These are phyloP conservation scores for Aphaenogaster rudis DNA, from an alignment of 1,140 invertebrate species.

Conservation along the genomic window DNA sequence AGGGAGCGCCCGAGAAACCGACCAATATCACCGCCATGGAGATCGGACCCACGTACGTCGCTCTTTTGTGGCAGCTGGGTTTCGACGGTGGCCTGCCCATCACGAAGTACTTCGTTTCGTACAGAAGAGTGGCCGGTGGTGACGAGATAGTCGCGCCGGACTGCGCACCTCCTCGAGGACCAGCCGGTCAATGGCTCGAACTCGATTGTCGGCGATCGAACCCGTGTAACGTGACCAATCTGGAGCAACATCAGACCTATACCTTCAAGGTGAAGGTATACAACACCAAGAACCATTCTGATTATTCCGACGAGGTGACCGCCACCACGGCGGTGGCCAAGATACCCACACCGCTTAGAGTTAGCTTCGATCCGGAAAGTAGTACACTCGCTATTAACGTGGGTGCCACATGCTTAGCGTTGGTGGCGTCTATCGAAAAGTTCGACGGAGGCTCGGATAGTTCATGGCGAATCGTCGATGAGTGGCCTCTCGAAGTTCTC, in stretches of 20 bases:
- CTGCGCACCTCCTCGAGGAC: conserved; percentile 89
- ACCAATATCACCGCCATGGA: conserved; percentile 90
- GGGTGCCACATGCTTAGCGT: conserved; percentile 91
- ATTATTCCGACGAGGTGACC: conserved; percentile 93
- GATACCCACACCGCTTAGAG: conserved; percentile 93
- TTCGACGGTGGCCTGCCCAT: conserved; percentile 95
- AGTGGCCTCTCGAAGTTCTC: conserved; percentile 90
- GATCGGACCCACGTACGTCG: conserved; percentile 92
- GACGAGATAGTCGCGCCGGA: conserved; percentile 89
- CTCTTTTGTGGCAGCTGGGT: conserved; percentile 94
- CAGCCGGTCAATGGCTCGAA: conserved; percentile 91
- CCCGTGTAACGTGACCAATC: conserved; percentile 94
- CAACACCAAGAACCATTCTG: conserved; percentile 94
- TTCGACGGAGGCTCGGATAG: conserved; percentile 87
- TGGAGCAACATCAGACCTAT: conserved; percentile 95
- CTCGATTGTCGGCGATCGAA: conserved; percentile 94
- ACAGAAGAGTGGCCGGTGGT: conserved; percentile 89
- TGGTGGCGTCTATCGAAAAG: conserved; percentile 91
- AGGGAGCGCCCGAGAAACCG: conserved; percentile 94
- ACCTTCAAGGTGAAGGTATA: conserved; percentile 95
- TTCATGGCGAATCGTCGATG: conserved; percentile 91
- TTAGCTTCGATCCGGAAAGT: conserved; percentile 93
- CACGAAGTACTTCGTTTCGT: conserved; percentile 94
- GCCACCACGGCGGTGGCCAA: conserved; percentile 94
- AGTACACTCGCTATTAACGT: conserved; percentile 92